Evolutionary conservation across 2,797 vertebrate species (phyloP), one percentile per base, ranked within the genome.

Genomic region (Syngnathus rostellatus): DNA sequence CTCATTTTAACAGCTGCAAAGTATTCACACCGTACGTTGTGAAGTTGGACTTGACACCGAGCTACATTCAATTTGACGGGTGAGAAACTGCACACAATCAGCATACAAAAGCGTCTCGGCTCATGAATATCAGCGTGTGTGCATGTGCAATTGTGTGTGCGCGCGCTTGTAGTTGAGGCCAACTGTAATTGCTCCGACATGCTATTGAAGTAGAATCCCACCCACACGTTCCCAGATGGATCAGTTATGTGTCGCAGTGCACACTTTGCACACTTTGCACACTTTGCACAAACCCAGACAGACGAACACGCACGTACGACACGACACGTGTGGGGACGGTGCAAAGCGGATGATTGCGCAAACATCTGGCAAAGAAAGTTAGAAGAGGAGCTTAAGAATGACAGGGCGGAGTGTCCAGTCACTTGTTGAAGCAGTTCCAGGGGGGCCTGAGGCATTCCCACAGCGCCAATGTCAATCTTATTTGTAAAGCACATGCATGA

Each of bases 181-280:
- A 82, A 83, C 83, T 83, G 78, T 86, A 89, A 89, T 86, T 86
- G 81, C 83, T 85, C 78, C 55, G 76, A 86, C 80, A 83, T 81
- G 80, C 83, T 86, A 81, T 86, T 89, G 88, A 90, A 89, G 86
- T 89, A 89, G 87, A 86, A 86, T 88, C 84, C 82, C 85, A 59
- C 87, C 86, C 82, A 88, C 89, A 83, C 77, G 66, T 80, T 79
- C 81, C 81, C 83, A 81, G 76, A 85, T 77, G 86, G 80, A 87
- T 81, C 75, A 70, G 70, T 64, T 76, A 76, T 87, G 84, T 86
- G 83, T 83, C 85, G 82, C 77, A 74, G 73, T 41, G 75, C 71
- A 79, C 73, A 75, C 67, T 74, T 75, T 77, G 75, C 71, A 79
- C 73, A 75, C 67, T 74, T 75, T 77, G 75, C 71, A 79, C 73